These are phyloP conservation scores for Sesamia inferens DNA, from an alignment of 2,888 invertebrate species.

Conservation along the genomic window DNA sequence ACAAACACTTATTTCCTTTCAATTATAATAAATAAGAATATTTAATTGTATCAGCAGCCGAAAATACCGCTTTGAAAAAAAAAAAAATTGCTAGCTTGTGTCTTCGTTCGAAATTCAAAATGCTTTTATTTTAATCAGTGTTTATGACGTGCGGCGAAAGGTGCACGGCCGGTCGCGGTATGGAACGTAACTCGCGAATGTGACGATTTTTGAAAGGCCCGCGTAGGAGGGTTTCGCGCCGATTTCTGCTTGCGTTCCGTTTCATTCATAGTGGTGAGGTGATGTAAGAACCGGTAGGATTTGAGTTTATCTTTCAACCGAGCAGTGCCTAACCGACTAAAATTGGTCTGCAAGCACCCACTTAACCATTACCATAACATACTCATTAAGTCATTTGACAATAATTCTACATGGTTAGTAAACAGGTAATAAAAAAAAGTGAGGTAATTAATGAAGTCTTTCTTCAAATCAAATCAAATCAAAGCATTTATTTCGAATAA, in stretches of 20 bases:
- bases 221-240: constrained; percentile 89
- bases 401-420: neutral
- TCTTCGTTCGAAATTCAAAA: constrained; percentile 56
- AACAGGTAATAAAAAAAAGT: neutral
- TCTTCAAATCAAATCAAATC: no score
- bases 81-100: constrained; percentile 20
- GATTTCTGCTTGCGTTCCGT: constrained; percentile 82
- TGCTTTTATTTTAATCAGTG: constrained; percentile 50
- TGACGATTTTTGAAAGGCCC: constrained; percentile 89
- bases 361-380: neutral
- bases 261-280: constrained; percentile 65
- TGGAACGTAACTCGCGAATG: constrained; percentile 80
- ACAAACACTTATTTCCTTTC: constrained; percentile 45
- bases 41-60: constrained; percentile 13
- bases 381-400: neutral
- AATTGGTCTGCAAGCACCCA: neutral
- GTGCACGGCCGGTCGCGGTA: constrained; percentile 81
- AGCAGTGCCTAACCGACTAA: neutral
- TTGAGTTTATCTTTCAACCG: neutral
- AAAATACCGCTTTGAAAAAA: neutral
- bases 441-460: neutral
- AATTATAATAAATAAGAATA: constrained; percentile 33
- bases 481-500: no score
- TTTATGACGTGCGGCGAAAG: constrained; percentile 80
- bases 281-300: constrained; percentile 19